These are phyloP conservation scores for Ctenopoma multispine DNA, from an alignment of 2,797 vertebrate species.

Conservation along the genomic window DNA sequence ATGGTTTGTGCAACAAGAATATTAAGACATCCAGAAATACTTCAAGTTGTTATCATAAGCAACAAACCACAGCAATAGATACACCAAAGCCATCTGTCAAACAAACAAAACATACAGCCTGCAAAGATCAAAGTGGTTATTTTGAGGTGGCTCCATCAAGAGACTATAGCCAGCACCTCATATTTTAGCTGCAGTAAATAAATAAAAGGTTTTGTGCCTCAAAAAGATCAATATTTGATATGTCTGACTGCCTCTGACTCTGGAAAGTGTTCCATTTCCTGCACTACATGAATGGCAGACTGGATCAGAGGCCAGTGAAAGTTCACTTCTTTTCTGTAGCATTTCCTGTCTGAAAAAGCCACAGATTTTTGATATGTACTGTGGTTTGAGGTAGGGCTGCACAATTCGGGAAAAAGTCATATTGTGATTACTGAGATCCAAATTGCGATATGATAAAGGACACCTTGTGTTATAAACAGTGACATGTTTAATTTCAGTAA, in stretches of 20 bases:
- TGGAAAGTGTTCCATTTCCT: constrained; percentile 34
- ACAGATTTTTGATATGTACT: neutral
- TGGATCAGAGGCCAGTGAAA: neutral
- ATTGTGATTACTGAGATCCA: no score
- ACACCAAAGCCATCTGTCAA: constrained; percentile 39
- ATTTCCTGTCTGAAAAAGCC: neutral
- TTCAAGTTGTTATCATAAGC: constrained; percentile 22
- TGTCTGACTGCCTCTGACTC: constrained; percentile 8
- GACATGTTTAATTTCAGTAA: no score
- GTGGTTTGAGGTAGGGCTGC: no score
- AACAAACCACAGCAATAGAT: constrained; percentile 23
- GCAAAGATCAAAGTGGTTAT: constrained; percentile 41
- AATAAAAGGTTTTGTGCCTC: constrained; percentile 26
- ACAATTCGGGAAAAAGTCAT: no score
- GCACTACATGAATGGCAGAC: constrained; percentile 27
- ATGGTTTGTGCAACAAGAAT: constrained; percentile 17
- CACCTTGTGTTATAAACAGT: no score
- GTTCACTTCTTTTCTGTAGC: neutral
- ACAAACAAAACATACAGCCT: constrained; percentile 15
- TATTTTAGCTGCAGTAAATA: constrained; percentile 9
- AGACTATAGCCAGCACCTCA: constrained; percentile 5
- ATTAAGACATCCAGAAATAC: constrained; percentile 26
- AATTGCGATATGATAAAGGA: no score
- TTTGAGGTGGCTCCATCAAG: constrained; percentile 22
- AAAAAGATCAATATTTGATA: constrained; percentile 28